A percentile compares a stretch with the other conserved stretches of the same genome.
Conservation (phyloP, 1,140 invertebrate species). For the Drosophila burlai region DNA sequence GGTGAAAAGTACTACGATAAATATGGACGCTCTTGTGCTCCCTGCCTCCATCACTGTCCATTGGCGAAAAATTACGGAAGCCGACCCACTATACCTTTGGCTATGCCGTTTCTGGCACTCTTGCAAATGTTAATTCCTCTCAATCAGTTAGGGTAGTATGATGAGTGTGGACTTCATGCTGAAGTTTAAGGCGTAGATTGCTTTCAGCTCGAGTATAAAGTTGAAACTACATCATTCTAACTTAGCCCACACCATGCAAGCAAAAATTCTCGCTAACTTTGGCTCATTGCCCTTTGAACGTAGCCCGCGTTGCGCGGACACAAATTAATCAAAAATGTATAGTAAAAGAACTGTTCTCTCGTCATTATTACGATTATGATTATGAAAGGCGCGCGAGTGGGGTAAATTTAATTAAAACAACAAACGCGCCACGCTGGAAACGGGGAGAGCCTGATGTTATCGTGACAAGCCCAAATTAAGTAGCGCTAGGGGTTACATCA, state of each 20-base stretch:
- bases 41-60: not conserved
- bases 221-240: not conserved
- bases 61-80: not conserved
- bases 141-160: not conserved
- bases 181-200: not conserved
- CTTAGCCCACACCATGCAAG: not conserved
- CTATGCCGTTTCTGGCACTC: not conserved
- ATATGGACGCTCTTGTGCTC: not conserved
- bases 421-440: slow-evolving; percentile 41
- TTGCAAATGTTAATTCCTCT: not conserved
- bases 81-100: not conserved
- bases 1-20: not conserved
- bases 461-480: slow-evolving; percentile 82
- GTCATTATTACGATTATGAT: slow-evolving; percentile 54
- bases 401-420: slow-evolving; percentile 77
- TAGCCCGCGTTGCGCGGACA: not conserved
- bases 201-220: not conserved
- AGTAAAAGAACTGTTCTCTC: slow-evolving; percentile 50
- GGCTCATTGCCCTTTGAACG: slow-evolving; percentile 15
- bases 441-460: slow-evolving; percentile 64
- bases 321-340: slow-evolving; percentile 31
- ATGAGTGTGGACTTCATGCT: not conserved
- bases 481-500: slow-evolving; percentile 70
- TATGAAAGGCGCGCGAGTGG: slow-evolving; percentile 38
- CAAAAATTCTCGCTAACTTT: slow-evolving; percentile 3